Conservation (phyloP, 2,888 invertebrate genomes). For the Drosophila picticornis region DNA sequence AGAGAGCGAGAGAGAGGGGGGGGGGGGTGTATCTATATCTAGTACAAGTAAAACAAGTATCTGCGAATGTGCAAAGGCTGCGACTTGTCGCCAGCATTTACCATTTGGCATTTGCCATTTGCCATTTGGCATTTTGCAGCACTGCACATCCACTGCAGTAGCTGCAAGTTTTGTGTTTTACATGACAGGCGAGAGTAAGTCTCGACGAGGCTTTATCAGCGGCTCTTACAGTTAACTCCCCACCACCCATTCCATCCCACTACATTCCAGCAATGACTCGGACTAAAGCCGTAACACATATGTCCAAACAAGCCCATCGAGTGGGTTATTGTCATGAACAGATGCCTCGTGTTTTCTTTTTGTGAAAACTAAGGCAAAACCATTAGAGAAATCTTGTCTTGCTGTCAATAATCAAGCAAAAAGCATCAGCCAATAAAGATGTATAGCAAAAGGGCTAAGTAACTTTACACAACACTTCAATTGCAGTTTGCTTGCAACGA, state of each 20-base stretch:
- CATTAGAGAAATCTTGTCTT: not conserved
- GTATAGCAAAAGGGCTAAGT: not conserved
- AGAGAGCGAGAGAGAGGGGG: not conserved
- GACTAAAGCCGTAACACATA: conserved; percentile 16
- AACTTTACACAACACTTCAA: not conserved
- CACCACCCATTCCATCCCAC: conserved; percentile 4
- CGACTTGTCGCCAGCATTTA: conserved; percentile 72
- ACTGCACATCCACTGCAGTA: conserved; percentile 16
- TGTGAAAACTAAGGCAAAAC: too few species aligned
- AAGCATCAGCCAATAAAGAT: not conserved
- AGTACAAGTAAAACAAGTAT: conserved; percentile 24
- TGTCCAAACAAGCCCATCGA: not conserved
- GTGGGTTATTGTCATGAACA: conserved; percentile 23
- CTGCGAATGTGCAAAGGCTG: conserved; percentile 72
- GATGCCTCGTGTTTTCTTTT: not conserved
- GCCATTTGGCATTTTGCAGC: conserved; percentile 33
- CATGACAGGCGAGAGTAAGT: conserved; percentile 69
- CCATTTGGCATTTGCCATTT: conserved; percentile 21
- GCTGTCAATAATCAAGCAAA: not conserved
- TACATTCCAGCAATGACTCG: not conserved
- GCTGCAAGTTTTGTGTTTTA: conserved; percentile 70
- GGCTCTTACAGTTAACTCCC: conserved; percentile 28
- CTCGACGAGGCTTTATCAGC: conserved; percentile 40
- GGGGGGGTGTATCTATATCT: not conserved
- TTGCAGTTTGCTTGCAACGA: conserved; percentile 9